A percentile compares a stretch with the other conserved stretches of the same genome.
phyloP scores from a whole-genome alignment of 2,113 vertebrate species.

The Rana temporaria region DNA sequence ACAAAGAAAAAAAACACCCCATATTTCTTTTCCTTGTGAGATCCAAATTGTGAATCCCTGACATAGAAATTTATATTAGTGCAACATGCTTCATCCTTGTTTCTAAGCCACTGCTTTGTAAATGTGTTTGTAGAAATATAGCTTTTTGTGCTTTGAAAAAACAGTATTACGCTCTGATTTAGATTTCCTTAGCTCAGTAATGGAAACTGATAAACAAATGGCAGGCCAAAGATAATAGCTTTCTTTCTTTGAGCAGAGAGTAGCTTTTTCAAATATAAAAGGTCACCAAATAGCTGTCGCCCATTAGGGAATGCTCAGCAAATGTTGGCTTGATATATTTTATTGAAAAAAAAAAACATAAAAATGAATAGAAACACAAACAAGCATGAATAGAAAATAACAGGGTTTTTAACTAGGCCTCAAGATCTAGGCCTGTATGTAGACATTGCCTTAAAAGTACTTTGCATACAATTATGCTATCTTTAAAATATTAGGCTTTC shows the following conservation, averaged over 20 bases:
- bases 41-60: background rate
- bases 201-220: slow-evolving; percentile 58
- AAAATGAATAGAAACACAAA: slow-evolving; percentile 49
- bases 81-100: slow-evolving; percentile 1
- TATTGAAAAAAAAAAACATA: slow-evolving; percentile 49
- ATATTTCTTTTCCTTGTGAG: background rate
- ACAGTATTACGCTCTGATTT: slow-evolving; percentile 48
- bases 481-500: background rate
- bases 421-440: background rate
- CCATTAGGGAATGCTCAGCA: slow-evolving; percentile 58
- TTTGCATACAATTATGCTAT: background rate
- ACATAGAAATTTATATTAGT: background rate
- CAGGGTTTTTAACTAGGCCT: slow-evolving; percentile 13
- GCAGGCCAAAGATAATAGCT: slow-evolving; percentile 55
- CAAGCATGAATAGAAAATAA: slow-evolving; percentile 47
- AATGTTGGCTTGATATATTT: slow-evolving; percentile 58
- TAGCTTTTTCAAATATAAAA: slow-evolving; percentile 58
- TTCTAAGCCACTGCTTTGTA: slow-evolving; percentile 42
- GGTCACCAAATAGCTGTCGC: slow-evolving; percentile 57
- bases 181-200: slow-evolving; percentile 52
- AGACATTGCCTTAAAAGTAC: slow-evolving; percentile 9
- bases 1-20: background rate
- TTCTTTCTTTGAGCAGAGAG: slow-evolving; percentile 57
- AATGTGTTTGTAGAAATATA: slow-evolving; percentile 36
- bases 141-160: slow-evolving; percentile 41